Base-by-base conservation (phyloP, 2,113 vertebrate genomes). In the Colistium nudipinnis region DNA sequence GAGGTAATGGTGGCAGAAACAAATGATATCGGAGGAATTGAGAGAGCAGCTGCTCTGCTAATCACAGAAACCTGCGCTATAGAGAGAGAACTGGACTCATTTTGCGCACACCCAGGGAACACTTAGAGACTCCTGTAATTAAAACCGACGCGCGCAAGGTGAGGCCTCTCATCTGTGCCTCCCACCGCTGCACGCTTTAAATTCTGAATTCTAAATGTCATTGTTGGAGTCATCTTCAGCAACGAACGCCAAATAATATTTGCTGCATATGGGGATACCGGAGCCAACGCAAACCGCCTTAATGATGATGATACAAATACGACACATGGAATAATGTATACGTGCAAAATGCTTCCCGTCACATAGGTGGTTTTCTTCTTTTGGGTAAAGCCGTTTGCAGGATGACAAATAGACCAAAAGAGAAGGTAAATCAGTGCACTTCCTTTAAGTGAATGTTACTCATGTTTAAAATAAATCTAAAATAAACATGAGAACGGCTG, bases 21-120 rank as follows among this genome's bases (percentile, higher is more conserved):
- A 56, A 73, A 62, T 63, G 4, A 38, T 7, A 49, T 63, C 24
- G 20, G n/a, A 70, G 61, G 43, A 55, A 70, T 77, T 49, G 6
- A 28, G 44, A 44, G 5, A 80, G 73, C 44, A 74, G 62, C 51
- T 51, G 54, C 64, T 76, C 62, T 43, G 25, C n/a, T 62, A 44
- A 65, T 80, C 28, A 51, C 7, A 45, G 12, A 38, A 54, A 24
- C 31, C 48, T 61, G 39, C 45, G 62, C 61, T 44, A 36, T 9
- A 55, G 52, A 27, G 19, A 67, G 64, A 33, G 31, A 74, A 59
- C 61, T 39, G 36, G 14, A 51, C 7, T n/a, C 30, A 33, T 20
- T 65, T 25, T 64, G 30, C 51, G 30, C 1, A 39, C 22, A 65
- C n/a, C 19, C 52, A 49, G 31, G 5, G 0, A 67, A 25, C 22